A percentile compares a stretch with the other conserved stretches of the same genome.
Evolutionary conservation across 2,888 invertebrate genomes (phyloP).

Genomic region (Epinotia nisella): DNA sequence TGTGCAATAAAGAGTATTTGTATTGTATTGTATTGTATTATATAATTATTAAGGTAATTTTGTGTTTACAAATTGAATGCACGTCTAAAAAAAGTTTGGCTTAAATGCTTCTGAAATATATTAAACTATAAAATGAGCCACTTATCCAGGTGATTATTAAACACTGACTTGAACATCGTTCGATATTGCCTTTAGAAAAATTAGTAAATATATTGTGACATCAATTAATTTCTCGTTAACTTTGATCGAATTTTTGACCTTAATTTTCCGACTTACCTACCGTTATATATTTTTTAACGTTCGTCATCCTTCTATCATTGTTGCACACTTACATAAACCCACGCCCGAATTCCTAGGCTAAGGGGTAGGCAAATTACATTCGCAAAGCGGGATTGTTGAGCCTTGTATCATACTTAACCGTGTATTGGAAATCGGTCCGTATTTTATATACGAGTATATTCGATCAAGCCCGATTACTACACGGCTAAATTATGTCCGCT

Average conservation of each 20-base stretch:
- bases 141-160: neutral
- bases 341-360: too few species aligned
- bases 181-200: slow-evolving; percentile 3
- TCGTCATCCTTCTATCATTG: neutral
- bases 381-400: too few species aligned
- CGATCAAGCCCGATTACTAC: too few species aligned
- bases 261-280: slow-evolving; percentile 22
- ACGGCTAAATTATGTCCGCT: too few species aligned
- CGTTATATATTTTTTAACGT: neutral
- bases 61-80: neutral
- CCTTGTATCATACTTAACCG: too few species aligned
- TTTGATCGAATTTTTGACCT: slow-evolving; percentile 31
- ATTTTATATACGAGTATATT: too few species aligned
- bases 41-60: neutral
- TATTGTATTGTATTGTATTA: too few species aligned
- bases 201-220: slow-evolving; percentile 17
- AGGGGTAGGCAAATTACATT: too few species aligned
- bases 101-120: neutral
- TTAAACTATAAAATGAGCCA: neutral
- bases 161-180: slow-evolving; percentile 3
- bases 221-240: slow-evolving; percentile 29
- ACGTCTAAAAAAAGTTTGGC: neutral
- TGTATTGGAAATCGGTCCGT: too few species aligned
- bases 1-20: too few species aligned
- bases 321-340: neutral